Evolutionary conservation across 2,113 vertebrate species (phyloP), one percentile per base, ranked within the genome.

Genomic region (Scophthalmus maximus): DNA sequence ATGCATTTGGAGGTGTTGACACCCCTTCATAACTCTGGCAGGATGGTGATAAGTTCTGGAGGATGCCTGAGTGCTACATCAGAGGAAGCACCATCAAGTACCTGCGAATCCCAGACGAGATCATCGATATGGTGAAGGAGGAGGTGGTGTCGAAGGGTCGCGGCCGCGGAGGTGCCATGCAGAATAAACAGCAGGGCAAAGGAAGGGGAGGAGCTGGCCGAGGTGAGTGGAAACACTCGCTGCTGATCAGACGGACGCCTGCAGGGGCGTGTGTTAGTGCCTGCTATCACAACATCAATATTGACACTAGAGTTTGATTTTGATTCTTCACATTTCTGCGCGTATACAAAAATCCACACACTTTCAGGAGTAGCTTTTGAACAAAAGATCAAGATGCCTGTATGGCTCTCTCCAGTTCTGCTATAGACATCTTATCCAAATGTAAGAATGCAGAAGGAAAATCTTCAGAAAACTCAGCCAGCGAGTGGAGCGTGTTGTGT

Each of bases 1-100:
- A 11, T n/a, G n/a, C 1, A 29, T 53, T 17, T 17, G 25, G 42
- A 51, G 60, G 1, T 6, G 8, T 4, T 47, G 15, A 78, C 4
- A 22, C 2, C 8, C 4, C 8, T 2, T 29, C 38, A 47, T 4
- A 56, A 15, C 11, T 57, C 40, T 47, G 26, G 62, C 67, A 98
- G 97, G 98, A 99, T 0, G 97, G 98, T 63, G 97, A 99, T 88
- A 98, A 98, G 79, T 99, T 99, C 91, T 99, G 98, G 97, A 95
- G 97, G 55, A 99, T 99, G 97, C 98, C 98, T 0, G 97, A 99
- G 89, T 99, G 98, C 82, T 99, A 98, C 82, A 97, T 99, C 61
- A 92, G 97, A 0, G 97, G 97, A 82, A 99, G 98, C 92, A 99
- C 98, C 23, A 99, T 99, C 73, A 99, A 99, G 79, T 99, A 99